Evolutionary conservation across 2,113 vertebrate genomes (phyloP), one percentile per base, ranked within the genome.

Genomic region (Festucalex cinctus): DNA sequence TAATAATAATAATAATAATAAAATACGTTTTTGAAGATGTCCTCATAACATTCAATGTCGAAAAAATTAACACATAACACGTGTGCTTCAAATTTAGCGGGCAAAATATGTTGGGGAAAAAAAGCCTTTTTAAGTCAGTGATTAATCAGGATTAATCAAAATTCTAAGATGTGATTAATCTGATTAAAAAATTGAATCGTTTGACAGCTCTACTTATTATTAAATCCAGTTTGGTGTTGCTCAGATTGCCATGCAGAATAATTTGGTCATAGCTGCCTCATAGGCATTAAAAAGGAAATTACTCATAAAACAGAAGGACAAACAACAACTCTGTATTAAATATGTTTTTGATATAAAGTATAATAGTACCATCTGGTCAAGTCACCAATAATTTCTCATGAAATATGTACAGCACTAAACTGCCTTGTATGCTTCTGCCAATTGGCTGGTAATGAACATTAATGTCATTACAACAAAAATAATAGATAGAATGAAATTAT

Each of bases 401-500:
- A 12, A 53, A 13, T 22, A 26, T 54, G 24, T 54, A 16, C 12
- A 54, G 24, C 5, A 26, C 51, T 12, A 54, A 22, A 22, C 4
- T 5, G 1, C 5, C 9, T 26, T 10, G 12, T 54, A 14, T 68
- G 39, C 56, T 57, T 51, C 41, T 46, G 17, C 17, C 17, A 46
- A 19, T 46, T 19, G 17, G 44, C 51, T 48, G 32, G 65, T 63
- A 64, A 74, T 66, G 64, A 19, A 7, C 44, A 5, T 3, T 63
- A 46, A 73, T 35, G 28, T 51, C 39, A 66, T 51, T 59, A 60
- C 63, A 72, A 61, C 66, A 54, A 69, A 66, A 60, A 60, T 53
- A 83, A 74, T 65, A 43, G 19, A 79, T 59, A 67, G 61, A 22
- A 71, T 64, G 66, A 71, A 61, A 26, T 66, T 65, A 71, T 69